Conservation (phyloP, 2,888 invertebrate genomes). For the Aradus depressus region DNA sequence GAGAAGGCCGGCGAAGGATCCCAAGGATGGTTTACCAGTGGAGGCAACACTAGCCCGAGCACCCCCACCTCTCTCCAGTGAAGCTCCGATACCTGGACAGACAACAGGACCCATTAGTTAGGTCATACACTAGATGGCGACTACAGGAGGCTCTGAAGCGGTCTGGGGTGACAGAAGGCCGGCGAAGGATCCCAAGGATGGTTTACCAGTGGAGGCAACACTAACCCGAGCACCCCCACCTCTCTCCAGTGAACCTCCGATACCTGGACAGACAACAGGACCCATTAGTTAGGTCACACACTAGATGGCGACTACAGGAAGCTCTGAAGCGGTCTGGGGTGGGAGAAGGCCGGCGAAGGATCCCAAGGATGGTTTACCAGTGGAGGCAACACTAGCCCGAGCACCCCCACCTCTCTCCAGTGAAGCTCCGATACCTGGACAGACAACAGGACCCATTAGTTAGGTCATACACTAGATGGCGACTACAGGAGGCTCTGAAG, state of each 20-base stretch:
- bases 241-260: slow-evolving; percentile 51
- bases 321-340: no score
- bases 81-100: slow-evolving; percentile 50
- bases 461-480: no score
- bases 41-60: slow-evolving; percentile 62
- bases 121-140: no score
- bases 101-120: no score
- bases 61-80: slow-evolving; percentile 51
- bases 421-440: slow-evolving; percentile 50
- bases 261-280: slow-evolving; percentile 44
- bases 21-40: slow-evolving; percentile 72
- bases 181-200: slow-evolving; percentile 72
- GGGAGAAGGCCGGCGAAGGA: slow-evolving; percentile 53
- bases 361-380: slow-evolving; percentile 75
- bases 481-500: no score
- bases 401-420: slow-evolving; percentile 56
- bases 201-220: slow-evolving; percentile 57
- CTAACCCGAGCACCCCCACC: slow-evolving; percentile 73
- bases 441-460: no score
- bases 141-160: slow-evolving; percentile 36
- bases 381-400: slow-evolving; percentile 55
- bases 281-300: no score
- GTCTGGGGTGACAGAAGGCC: slow-evolving; percentile 37
- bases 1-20: slow-evolving; percentile 55
- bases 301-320: no score